Conservation (phyloP, 2,888 invertebrate species). For the Podotricha telesiphe region DNA sequence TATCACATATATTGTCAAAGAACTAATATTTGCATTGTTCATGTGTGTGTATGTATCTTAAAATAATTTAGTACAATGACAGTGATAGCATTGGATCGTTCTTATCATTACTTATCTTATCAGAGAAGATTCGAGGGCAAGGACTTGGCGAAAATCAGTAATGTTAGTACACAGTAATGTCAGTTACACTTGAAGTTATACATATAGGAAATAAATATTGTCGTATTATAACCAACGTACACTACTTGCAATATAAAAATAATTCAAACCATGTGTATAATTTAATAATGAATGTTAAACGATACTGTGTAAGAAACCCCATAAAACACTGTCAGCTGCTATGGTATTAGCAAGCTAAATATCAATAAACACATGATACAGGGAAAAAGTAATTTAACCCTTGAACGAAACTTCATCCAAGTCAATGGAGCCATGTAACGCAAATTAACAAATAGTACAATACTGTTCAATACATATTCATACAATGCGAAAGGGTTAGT, state of each 20-base stretch:
- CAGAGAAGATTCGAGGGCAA: constrained; percentile 16
- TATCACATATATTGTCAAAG: neutral
- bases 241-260: neutral
- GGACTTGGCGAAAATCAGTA: constrained; percentile 1
- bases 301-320: constrained; percentile 43
- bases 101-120: constrained; percentile 22
- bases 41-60: neutral
- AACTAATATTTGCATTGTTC: neutral
- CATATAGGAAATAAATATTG: too few relatives aligned
- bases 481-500: neutral
- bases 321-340: constrained; percentile 28
- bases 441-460: neutral
- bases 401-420: neutral
- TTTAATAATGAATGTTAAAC: constrained; percentile 41
- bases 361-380: constrained; percentile 18
- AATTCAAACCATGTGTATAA: constrained; percentile 25
- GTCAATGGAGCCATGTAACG: neutral
- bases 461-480: too few relatives aligned
- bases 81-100: neutral
- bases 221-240: neutral
- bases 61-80: constrained; percentile 6
- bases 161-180: neutral
- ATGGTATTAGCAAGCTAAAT: constrained; percentile 27
- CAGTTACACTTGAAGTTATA: neutral
- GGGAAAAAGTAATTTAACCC: constrained; percentile 9